phyloP scores from a whole-genome alignment of 2,888 invertebrate species.

The Ectropis crepuscularia region DNA sequence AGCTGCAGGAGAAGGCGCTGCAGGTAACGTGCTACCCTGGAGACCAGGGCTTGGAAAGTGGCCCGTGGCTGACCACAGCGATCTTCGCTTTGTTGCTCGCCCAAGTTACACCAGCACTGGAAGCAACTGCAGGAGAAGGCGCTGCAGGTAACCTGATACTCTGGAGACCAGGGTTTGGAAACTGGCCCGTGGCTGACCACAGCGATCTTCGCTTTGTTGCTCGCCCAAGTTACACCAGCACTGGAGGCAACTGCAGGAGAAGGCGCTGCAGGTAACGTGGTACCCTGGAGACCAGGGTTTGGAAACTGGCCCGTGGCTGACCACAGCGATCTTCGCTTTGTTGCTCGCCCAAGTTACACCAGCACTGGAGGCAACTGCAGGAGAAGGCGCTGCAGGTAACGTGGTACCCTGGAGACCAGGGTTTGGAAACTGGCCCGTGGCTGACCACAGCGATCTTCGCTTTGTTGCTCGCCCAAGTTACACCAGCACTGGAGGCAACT shows the following conservation, averaged over 20 bases:
- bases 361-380: slow-evolving; percentile 97
- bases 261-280: slow-evolving; percentile 78
- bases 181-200: neutral
- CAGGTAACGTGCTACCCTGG: neutral
- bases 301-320: neutral
- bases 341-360: no score
- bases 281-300: no score
- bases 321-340: no score
- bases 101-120: slow-evolving; percentile 97
- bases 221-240: slow-evolving; percentile 94
- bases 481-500: no score
- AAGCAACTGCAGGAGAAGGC: slow-evolving; percentile 95
- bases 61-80: no score
- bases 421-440: neutral
- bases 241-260: slow-evolving; percentile 96
- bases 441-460: neutral
- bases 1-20: slow-evolving; percentile 93
- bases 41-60: no score
- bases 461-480: no score
- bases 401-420: no score
- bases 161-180: no score
- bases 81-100: no score
- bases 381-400: slow-evolving; percentile 87
- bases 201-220: no score
- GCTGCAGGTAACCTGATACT: slow-evolving; percentile 38